Evolutionary conservation across 2,888 invertebrate genomes (phyloP).

Genomic region (Dione juno): DNA sequence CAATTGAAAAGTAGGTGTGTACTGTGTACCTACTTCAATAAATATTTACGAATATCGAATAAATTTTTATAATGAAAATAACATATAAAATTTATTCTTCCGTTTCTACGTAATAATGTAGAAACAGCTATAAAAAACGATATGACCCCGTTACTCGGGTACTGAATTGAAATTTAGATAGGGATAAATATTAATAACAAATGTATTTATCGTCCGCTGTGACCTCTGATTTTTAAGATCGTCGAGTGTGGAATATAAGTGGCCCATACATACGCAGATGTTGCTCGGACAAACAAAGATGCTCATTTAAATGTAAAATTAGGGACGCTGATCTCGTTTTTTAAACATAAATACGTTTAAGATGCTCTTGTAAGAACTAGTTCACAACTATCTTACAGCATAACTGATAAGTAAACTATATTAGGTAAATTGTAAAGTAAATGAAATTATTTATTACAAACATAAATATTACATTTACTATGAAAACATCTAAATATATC

Average conservation of each 20-base stretch:
- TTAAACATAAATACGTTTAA: slow-evolving; percentile 66
- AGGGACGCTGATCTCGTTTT: slow-evolving; percentile 68
- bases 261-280: slow-evolving; percentile 75
- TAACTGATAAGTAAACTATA: too few relatives aligned
- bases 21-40: background rate
- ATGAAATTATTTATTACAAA: background rate
- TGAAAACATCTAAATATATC: background rate
- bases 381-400: slow-evolving; percentile 27
- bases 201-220: slow-evolving; percentile 70
- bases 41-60: background rate
- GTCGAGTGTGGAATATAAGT: slow-evolving; percentile 63
- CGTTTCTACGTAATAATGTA: slow-evolving; percentile 55
- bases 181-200: slow-evolving; percentile 74
- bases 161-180: slow-evolving; percentile 78
- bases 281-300: slow-evolving; percentile 73
- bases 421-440: background rate
- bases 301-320: slow-evolving; percentile 76
- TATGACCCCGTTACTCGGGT: slow-evolving; percentile 78
- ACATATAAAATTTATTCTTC: slow-evolving; percentile 52
- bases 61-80: background rate
- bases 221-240: slow-evolving; percentile 71
- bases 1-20: background rate
- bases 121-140: slow-evolving; percentile 69
- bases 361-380: slow-evolving; percentile 34
- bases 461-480: too few relatives aligned